These are phyloP conservation scores for Helogale parvula DNA, from an alignment of 2,113 vertebrate genomes.

Conservation along the genomic window DNA sequence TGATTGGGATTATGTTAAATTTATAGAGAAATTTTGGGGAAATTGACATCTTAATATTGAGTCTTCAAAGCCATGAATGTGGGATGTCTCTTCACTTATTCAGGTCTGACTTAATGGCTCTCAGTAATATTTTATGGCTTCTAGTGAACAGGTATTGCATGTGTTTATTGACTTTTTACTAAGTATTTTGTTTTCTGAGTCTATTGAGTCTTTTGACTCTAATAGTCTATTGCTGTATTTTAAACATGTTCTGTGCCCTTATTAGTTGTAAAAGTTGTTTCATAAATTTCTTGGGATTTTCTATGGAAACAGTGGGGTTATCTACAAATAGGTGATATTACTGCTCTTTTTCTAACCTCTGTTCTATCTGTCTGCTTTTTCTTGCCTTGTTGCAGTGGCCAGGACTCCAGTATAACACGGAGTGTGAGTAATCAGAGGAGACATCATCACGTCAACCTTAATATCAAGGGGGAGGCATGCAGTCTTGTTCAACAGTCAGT, in stretches of 20 bases:
- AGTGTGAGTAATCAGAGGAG: background rate
- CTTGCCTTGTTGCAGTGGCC: background rate
- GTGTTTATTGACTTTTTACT: background rate
- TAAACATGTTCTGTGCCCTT: background rate
- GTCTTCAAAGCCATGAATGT: background rate
- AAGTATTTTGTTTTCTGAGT: background rate
- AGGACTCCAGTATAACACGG: rapidly evolving
- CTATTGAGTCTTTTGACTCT: background rate
- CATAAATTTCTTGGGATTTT: background rate
- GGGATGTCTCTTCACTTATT: background rate
- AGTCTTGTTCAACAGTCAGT: background rate
- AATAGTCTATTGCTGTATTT: background rate
- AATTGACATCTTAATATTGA: background rate
- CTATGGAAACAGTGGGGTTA: background rate
- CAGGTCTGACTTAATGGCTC: background rate
- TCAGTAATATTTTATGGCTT: background rate
- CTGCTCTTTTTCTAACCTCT: background rate
- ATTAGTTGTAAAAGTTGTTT: background rate
- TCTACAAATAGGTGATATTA: background rate
- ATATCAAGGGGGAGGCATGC: rapidly evolving
- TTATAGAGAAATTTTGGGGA: background rate
- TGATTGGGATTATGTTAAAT: background rate
- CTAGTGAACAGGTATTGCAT: background rate
- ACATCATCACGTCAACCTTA: rapidly evolving
- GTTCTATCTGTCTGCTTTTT: background rate